Evolutionary conservation across 2,888 invertebrate genomes (phyloP).

Genomic region (Tubulanus polymorphus): DNA sequence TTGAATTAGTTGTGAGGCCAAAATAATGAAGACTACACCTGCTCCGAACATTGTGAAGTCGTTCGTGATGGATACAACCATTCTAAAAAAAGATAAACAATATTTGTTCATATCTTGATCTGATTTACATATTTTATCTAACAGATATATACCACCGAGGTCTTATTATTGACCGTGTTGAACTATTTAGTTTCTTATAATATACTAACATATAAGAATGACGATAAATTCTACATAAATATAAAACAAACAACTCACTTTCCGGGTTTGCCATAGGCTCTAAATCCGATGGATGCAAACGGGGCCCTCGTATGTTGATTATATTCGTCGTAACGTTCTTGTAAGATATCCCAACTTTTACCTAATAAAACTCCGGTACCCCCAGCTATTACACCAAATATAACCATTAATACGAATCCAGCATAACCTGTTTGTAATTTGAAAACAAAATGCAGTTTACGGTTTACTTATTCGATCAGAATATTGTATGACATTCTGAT

Average conservation of each 20-base stretch:
- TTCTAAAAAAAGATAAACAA: neutral
- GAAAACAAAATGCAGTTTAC: too few relatives aligned
- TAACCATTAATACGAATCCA: conserved; percentile 62
- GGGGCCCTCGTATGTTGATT: conserved; percentile 66
- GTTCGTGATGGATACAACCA: conserved; percentile 61
- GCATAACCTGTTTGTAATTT: conserved; percentile 72
- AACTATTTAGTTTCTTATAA: too few relatives aligned
- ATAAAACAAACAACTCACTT: conserved; percentile 28
- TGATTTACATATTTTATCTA: too few relatives aligned
- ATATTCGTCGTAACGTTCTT: conserved; percentile 62
- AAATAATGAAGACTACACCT: conserved; percentile 62
- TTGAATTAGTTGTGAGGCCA: conserved; percentile 69
- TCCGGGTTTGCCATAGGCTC: conserved; percentile 64
- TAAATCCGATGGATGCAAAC: conserved; percentile 77
- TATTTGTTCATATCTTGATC: too few relatives aligned
- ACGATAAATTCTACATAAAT: too few relatives aligned
- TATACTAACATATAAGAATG: too few relatives aligned
- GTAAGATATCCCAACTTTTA: conserved; percentile 76
- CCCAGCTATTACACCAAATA: conserved; percentile 64
- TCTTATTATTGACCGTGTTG: too few relatives aligned
- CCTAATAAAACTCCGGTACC: conserved; percentile 79
- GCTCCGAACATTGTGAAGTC: conserved; percentile 67
- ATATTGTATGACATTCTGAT: too few relatives aligned
- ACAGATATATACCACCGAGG: too few relatives aligned
- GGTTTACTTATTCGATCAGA: too few relatives aligned